Evolutionary conservation across 2,888 invertebrate species (phyloP).

Genomic region (Melolontha melolontha): DNA sequence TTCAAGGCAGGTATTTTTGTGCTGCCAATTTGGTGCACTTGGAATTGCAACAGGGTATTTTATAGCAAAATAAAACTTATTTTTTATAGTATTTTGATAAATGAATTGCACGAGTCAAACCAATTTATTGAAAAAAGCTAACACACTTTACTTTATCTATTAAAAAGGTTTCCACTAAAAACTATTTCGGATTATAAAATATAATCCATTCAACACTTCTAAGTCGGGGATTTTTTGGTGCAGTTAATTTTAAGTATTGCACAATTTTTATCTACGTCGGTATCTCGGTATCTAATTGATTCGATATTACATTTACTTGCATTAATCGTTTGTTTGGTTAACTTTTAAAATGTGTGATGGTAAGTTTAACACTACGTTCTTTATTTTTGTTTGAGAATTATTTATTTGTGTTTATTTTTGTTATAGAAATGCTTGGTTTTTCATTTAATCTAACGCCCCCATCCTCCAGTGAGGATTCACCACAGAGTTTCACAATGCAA

Average conservation of each 20-base stretch:
- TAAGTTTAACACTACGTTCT: slow-evolving; percentile 2
- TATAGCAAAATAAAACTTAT: too few relatives aligned
- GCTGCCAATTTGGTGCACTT: too few relatives aligned
- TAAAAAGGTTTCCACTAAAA: not conserved
- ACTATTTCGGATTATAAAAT: slow-evolving; percentile 18
- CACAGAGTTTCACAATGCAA: slow-evolving; percentile 53
- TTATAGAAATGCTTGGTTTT: slow-evolving; percentile 51
- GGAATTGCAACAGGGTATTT: too few relatives aligned
- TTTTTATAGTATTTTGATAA: too few relatives aligned
- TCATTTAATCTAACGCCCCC: slow-evolving; percentile 59
- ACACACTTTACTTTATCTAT: slow-evolving; percentile 1
- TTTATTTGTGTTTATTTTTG: too few relatives aligned
- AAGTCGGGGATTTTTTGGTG: slow-evolving; percentile 26
- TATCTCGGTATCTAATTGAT: not conserved
- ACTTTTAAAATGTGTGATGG: slow-evolving; percentile 22
- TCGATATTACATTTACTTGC: not conserved
- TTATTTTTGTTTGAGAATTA: slow-evolving; percentile 5
- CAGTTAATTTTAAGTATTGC: not conserved
- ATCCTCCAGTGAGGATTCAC: slow-evolving; percentile 56
- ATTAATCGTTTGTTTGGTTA: too few relatives aligned
- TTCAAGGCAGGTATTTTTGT: too few relatives aligned
- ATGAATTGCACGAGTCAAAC: not conserved
- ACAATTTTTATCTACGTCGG: not conserved
- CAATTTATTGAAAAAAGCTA: not conserved
- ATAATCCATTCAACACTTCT: slow-evolving; percentile 22